These are phyloP conservation scores for Nephotettix cincticeps DNA, from an alignment of 1,140 invertebrate species.

Conservation along the genomic window DNA sequence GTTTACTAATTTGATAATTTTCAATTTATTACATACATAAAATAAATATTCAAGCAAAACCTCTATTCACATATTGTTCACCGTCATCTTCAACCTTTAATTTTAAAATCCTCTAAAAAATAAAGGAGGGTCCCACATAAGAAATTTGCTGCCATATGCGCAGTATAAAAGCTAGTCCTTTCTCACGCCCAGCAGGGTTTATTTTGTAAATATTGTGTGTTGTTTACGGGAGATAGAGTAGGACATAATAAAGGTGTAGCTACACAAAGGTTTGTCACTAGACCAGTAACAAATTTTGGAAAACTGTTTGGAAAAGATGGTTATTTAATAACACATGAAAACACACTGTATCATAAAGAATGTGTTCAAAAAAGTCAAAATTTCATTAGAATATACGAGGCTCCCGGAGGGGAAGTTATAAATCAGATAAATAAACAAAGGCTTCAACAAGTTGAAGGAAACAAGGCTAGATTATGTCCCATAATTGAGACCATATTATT, in stretches of 20 bases:
- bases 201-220: slow-evolving; percentile 39
- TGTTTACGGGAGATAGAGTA: slow-evolving; percentile 31
- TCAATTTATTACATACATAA: too few relatives aligned
- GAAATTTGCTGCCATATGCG: too few relatives aligned
- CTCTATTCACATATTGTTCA: too few relatives aligned
- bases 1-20: too few relatives aligned
- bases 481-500: slow-evolving; percentile 40
- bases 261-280: slow-evolving; percentile 30
- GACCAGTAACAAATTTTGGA: slow-evolving; percentile 36
- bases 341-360: slow-evolving; percentile 36
- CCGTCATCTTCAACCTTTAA: too few relatives aligned
- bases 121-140: too few relatives aligned
- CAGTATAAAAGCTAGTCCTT: too few relatives aligned
- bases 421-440: slow-evolving; percentile 24
- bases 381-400: slow-evolving; percentile 35
- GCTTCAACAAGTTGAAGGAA: slow-evolving; percentile 35
- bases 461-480: slow-evolving; percentile 34
- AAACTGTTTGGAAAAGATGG: slow-evolving; percentile 38
- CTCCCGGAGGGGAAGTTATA: slow-evolving; percentile 21
- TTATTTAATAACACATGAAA: slow-evolving; percentile 29
- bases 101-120: too few relatives aligned
- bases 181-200: slow-evolving; percentile 34
- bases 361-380: slow-evolving; percentile 33
- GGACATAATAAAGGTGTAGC: slow-evolving; percentile 32
- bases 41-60: too few relatives aligned